phyloP scores from a whole-genome alignment of 53 echinoderm and acorn worm species.

The Henricia sp. region DNA sequence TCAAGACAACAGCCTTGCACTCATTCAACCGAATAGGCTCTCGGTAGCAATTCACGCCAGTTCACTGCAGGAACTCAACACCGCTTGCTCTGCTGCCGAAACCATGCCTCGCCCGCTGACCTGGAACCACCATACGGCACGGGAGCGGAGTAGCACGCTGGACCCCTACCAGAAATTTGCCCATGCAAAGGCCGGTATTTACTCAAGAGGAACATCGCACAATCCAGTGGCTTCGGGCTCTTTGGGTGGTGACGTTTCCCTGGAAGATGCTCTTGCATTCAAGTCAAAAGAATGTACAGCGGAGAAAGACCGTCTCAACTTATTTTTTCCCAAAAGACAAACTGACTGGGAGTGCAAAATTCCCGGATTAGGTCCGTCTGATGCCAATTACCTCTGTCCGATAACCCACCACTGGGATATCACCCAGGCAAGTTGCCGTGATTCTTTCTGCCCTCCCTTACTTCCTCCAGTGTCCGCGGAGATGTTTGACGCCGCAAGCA shows the following conservation, averaged over 20 bases:
- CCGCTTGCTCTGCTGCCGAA: not conserved
- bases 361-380: not conserved
- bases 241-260: not conserved
- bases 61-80: slow-evolving; percentile 46
- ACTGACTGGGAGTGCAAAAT: not conserved
- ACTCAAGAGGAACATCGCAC: not conserved
- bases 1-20: slow-evolving; percentile 2
- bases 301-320: not conserved
- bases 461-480: not conserved
- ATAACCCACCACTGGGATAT: not conserved
- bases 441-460: not conserved
- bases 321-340: not conserved
- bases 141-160: too few relatives aligned
- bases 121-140: not conserved
- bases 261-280: slow-evolving; percentile 18
- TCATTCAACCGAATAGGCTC: slow-evolving; percentile 13
- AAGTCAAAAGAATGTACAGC: not conserved
- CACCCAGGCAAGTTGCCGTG: not conserved
- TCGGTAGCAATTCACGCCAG: slow-evolving; percentile 40
- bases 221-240: not conserved
- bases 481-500: not conserved
- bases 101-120: not conserved
- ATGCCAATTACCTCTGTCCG: slow-evolving; percentile 9
- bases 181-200: not conserved
- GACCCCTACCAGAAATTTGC: not conserved